Evolutionary conservation across 1,140 invertebrate species (phyloP), one percentile per base, ranked within the genome.

Genomic region (Drosophila nannoptera): DNA sequence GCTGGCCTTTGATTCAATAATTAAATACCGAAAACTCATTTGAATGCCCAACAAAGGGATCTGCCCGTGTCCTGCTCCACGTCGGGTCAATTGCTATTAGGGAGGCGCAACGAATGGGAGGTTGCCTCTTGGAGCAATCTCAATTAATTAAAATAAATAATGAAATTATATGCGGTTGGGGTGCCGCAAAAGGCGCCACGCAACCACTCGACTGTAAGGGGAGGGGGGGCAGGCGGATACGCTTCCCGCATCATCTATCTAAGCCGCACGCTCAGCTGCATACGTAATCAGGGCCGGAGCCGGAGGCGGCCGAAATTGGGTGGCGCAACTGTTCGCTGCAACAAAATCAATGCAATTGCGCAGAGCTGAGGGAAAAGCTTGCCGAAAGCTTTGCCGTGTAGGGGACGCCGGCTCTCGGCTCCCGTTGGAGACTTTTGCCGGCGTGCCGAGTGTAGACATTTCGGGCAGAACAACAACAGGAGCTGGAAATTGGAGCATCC

Each of bases 131-230:
- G 40, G 40, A 82, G 56, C 66, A 83, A 67, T 83, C 84, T 82
- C 68, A 83, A 83, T 83, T 84, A 83, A 83, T 84, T 78, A 70
- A 83, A 84, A 83, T 84, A 73, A 73, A 73, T 84, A 83, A 78
- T 78, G 72, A 50, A 70, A 83, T 84, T 73, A 75, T 83, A 50
- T 61, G 60, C 40, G 54, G 52, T 58, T 50, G 8, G n/a, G 35
- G 45, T 9, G 63, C 50, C 40, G n/a, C 42, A 31, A 53, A 55
- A 69, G 38, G 52, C 42, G 12, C 35, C 29, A 45, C 32, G 5
- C 22, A 53, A n/a, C 35, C 12, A 31, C 8, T 4, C 40, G 22
- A 22, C 22, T 22, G 22, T 22, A 1, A 22, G 22, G 22, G 22
- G 22, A 22, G 22, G 22, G 22, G 22, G 22, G 22, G 22, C 22